Conservation (phyloP, 2,797 vertebrate genomes). For the Acrossocheilus fasciatus region DNA sequence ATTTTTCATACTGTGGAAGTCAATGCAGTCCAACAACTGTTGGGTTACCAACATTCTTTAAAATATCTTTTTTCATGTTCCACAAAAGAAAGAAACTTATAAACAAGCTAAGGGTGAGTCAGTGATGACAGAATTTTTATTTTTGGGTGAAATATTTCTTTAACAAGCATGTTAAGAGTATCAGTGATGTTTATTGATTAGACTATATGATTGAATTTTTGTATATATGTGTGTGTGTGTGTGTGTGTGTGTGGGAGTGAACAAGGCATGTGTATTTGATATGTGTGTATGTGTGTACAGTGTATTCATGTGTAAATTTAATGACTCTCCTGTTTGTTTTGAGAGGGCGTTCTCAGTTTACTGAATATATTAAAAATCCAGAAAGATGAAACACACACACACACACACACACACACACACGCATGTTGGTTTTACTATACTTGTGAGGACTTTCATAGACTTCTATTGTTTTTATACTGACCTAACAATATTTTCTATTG, state of each 20-base stretch:
- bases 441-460: too few relatives aligned
- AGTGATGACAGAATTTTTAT: not conserved
- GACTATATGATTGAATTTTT: not conserved
- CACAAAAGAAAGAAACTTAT: not conserved
- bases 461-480: too few relatives aligned
- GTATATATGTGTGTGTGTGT: not conserved
- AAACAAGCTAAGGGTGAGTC: not conserved
- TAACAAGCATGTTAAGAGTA: not conserved
- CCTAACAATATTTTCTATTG: too few relatives aligned
- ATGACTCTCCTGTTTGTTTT: conserved; percentile 51
- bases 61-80: not conserved
- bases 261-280: conserved; percentile 48
- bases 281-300: conserved; percentile 31
- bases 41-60: not conserved
- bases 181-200: not conserved
- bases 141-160: not conserved
- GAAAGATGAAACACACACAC: conserved; percentile 24
- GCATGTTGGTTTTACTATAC: too few relatives aligned
- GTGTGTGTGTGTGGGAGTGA: conserved; percentile 10
- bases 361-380: conserved; percentile 52
- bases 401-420: not conserved
- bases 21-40: not conserved
- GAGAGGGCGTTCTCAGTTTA: conserved; percentile 54
- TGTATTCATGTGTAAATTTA: conserved; percentile 38
- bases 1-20: not conserved